These are phyloP conservation scores for Cherax quadricarinatus DNA, from an alignment of 1,140 invertebrate species.

Conservation along the genomic window DNA sequence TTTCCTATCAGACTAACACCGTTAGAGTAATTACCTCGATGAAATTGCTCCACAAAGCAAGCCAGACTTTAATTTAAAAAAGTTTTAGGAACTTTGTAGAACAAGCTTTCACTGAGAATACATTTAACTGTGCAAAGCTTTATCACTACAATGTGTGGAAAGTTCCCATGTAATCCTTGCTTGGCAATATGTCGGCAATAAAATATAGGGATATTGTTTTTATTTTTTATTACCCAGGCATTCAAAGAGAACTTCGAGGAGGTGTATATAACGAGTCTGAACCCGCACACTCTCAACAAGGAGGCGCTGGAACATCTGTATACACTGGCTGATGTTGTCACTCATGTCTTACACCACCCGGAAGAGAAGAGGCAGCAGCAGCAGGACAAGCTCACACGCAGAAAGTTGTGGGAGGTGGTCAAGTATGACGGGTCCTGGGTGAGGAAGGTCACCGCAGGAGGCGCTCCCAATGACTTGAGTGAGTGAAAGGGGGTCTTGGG, in stretches of 20 bases:
- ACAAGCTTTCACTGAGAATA: too few species aligned
- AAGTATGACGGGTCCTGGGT: constrained; percentile 97
- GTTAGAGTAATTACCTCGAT: too few species aligned
- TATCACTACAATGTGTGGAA: too few species aligned
- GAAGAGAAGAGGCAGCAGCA: neutral
- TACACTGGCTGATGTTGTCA: constrained; percentile 22
- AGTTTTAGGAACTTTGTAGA: too few species aligned
- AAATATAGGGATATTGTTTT: neutral
- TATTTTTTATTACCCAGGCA: neutral
- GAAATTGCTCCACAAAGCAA: too few species aligned
- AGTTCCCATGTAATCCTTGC: too few species aligned
- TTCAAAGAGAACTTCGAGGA: constrained; percentile 41
- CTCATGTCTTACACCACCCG: constrained; percentile 4
- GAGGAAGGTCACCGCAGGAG: constrained; percentile 91
- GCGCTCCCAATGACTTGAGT: constrained; percentile 95
- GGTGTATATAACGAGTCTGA: constrained; percentile 80
- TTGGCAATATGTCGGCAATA: too few species aligned
- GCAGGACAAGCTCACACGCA: constrained; percentile 74
- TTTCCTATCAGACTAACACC: too few species aligned
- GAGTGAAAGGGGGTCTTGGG: constrained; percentile 71
- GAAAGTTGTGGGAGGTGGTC: constrained; percentile 90
- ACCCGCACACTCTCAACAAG: constrained; percentile 92
- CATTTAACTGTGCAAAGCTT: too few species aligned
- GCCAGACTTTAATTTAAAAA: too few species aligned
- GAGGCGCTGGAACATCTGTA: constrained; percentile 75